These are phyloP conservation scores for Dromas ardeola DNA, from an alignment of 2,113 vertebrate species.

Conservation along the genomic window DNA sequence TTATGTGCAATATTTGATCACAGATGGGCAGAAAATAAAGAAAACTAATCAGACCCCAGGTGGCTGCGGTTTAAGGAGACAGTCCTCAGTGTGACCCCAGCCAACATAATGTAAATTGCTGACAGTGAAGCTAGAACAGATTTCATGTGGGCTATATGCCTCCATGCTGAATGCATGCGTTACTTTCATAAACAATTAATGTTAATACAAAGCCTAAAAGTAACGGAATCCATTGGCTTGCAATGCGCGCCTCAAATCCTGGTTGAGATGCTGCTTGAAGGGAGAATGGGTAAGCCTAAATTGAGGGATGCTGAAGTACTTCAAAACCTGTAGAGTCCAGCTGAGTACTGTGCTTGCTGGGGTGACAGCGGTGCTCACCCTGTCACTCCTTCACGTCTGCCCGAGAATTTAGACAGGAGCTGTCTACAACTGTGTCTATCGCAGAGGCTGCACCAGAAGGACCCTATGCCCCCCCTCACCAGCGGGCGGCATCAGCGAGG, in stretches of 20 bases:
- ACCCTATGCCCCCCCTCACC: not conserved
- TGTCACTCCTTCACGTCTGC: not conserved
- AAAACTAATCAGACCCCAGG: not conserved
- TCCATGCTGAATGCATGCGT: not conserved
- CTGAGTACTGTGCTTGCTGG: not conserved
- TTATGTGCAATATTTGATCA: not conserved
- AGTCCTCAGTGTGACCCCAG: not conserved
- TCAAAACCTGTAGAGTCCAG: not conserved
- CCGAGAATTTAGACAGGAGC: not conserved
- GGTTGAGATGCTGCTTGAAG: not conserved
- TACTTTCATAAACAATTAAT: not conserved
- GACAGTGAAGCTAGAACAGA: not conserved
- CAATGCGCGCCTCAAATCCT: not conserved
- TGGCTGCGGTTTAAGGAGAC: not conserved
- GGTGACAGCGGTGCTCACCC: not conserved
- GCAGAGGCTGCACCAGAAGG: not conserved
- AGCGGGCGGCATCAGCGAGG: not conserved
- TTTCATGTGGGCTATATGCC: not conserved
- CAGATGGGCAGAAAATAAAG: not conserved
- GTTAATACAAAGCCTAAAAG: not conserved
- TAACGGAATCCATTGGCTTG: not conserved
- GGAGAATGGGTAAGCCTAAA: not conserved
- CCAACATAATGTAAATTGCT: not conserved
- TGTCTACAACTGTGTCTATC: not conserved
- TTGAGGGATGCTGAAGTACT: not conserved